Percentiles rank a stretch among this genome's conserved stretches.
Evolutionary conservation across 1,140 invertebrate genomes (phyloP).

Genomic region (Heliconius himera): DNA sequence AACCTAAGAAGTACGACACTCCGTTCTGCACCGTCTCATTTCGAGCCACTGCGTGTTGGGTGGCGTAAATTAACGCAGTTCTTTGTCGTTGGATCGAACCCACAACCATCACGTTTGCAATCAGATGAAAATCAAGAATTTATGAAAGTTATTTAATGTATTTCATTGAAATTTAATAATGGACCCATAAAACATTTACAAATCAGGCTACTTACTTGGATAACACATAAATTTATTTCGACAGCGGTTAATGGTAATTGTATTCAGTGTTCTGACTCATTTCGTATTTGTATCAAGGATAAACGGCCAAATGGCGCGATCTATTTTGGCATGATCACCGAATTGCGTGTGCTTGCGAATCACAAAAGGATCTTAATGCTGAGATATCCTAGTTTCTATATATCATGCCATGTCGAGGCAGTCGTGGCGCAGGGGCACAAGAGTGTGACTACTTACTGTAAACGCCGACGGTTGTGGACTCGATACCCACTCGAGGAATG

Average conservation of each 20-base stretch:
- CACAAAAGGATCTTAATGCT: constrained; percentile 34
- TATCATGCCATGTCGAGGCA: not conserved
- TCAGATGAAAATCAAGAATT: not conserved
- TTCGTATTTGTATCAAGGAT: constrained; percentile 34
- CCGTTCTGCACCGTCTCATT: too few relatives aligned
- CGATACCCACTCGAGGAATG: too few relatives aligned
- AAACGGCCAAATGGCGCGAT: constrained; percentile 25
- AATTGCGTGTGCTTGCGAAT: constrained; percentile 32
- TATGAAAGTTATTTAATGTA: not conserved
- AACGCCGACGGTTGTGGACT: too few relatives aligned
- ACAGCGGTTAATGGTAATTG: constrained; percentile 11
- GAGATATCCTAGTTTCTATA: not conserved
- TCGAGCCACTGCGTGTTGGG: too few relatives aligned
- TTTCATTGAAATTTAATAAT: not conserved
- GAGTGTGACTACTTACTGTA: too few relatives aligned
- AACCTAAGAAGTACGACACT: too few relatives aligned
- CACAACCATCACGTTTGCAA: too few relatives aligned
- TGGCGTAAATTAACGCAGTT: not conserved
- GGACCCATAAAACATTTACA: not conserved
- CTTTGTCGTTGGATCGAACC: too few relatives aligned
- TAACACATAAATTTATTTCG: constrained; percentile 5
- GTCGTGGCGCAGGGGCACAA: too few relatives aligned
- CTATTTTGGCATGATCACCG: constrained; percentile 25
- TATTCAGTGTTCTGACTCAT: constrained; percentile 18
- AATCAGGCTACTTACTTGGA: not conserved